Evolutionary conservation across 2,797 vertebrate genomes (phyloP).

Genomic region (Rhinogobio ventralis): DNA sequence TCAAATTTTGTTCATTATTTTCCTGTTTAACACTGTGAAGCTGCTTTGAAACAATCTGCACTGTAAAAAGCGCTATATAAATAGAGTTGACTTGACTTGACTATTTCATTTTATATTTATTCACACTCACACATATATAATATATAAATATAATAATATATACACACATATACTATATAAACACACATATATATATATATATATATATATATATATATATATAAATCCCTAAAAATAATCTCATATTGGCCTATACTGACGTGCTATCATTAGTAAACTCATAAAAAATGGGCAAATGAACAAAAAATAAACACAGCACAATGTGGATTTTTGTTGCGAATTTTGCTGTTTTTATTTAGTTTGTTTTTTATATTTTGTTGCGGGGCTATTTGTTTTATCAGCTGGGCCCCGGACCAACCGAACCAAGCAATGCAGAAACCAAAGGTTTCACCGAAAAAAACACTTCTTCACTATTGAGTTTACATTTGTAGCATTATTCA

Average conservation of each 20-base stretch:
- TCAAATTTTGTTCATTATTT: too few relatives aligned
- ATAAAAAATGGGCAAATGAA: background rate
- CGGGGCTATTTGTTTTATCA: background rate
- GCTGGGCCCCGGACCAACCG: background rate
- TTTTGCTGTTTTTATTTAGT: background rate
- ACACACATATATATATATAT: too few relatives aligned
- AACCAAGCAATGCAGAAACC: constrained; percentile 33
- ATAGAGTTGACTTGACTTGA: too few relatives aligned
- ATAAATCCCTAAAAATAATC: background rate
- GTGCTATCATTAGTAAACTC: background rate
- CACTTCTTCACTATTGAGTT: background rate
- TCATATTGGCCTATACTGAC: background rate
- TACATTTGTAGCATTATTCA: background rate
- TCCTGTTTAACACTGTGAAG: too few relatives aligned
- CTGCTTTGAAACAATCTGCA: too few relatives aligned
- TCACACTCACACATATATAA: too few relatives aligned
- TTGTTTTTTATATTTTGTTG: background rate
- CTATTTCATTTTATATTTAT: too few relatives aligned
- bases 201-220: too few relatives aligned
- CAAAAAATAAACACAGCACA: background rate
- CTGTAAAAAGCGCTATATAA: too few relatives aligned
- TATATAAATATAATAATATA: too few relatives aligned
- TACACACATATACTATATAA: too few relatives aligned
- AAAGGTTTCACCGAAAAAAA: background rate
- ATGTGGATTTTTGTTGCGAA: background rate